phyloP scores from a whole-genome alignment of 2,888 invertebrate genomes.

The Hirtodrosophila duncani region DNA sequence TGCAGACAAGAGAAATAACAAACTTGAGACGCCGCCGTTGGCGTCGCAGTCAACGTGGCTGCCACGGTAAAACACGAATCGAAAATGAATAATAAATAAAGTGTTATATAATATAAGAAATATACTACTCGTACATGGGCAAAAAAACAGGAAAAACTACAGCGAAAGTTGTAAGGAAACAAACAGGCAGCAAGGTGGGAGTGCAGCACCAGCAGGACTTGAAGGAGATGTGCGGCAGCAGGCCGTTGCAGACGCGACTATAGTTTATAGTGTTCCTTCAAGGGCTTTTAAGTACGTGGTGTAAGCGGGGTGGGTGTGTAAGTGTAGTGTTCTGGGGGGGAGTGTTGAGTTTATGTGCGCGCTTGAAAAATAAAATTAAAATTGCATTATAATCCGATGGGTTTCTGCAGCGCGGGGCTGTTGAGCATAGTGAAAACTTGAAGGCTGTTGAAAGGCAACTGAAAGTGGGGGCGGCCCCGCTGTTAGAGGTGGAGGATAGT shows the following conservation, averaged over 20 bases:
- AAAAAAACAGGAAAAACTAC: slow-evolving; percentile 31
- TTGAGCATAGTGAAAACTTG: slow-evolving; percentile 43
- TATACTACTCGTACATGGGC: slow-evolving; percentile 33
- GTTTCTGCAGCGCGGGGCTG: slow-evolving; percentile 45
- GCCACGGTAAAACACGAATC: slow-evolving; percentile 70
- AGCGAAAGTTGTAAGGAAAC: slow-evolving; percentile 36
- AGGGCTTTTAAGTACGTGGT: no score
- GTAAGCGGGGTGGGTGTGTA: background rate
- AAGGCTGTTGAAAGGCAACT: slow-evolving; percentile 59
- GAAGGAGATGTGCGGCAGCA: background rate
- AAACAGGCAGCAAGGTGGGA: slow-evolving; percentile 5
- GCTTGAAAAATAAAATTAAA: slow-evolving; percentile 72
- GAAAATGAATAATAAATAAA: slow-evolving; percentile 77
- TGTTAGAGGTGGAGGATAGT: slow-evolving; percentile 1
- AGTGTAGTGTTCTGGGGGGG: background rate
- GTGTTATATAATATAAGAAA: slow-evolving; percentile 74
- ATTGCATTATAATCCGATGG: slow-evolving; percentile 69
- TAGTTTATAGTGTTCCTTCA: slow-evolving; percentile 46
- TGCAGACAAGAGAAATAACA: slow-evolving; percentile 71
- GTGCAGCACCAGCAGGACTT: background rate
- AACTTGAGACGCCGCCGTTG: slow-evolving; percentile 57
- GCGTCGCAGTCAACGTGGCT: slow-evolving; percentile 22
- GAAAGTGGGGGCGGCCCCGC: background rate
- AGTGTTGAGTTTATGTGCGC: slow-evolving; percentile 61
- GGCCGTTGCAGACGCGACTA: slow-evolving; percentile 6